These are phyloP conservation scores for Calyptomena viridis DNA, from an alignment of 2,113 vertebrate species.

Conservation along the genomic window DNA sequence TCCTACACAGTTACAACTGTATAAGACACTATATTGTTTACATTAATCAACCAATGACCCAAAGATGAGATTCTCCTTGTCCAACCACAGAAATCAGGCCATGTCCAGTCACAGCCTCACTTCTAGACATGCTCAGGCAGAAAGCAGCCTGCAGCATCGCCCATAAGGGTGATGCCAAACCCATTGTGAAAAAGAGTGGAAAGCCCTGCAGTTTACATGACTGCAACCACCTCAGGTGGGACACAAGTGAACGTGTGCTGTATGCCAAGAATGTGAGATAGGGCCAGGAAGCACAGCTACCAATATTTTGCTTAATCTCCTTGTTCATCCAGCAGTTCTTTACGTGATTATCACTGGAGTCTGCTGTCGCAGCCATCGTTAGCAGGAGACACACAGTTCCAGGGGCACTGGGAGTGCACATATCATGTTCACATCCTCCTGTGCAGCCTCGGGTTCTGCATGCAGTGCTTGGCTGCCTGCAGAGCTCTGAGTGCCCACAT, in stretches of 20 bases:
- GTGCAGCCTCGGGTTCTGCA: not conserved
- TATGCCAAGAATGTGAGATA: not conserved
- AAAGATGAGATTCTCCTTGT: too few species aligned
- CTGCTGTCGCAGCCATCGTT: not conserved
- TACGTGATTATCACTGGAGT: rapidly evolving
- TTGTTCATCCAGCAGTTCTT: not conserved
- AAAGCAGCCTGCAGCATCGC: too few species aligned
- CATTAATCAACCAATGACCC: too few species aligned
- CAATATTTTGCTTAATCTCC: not conserved
- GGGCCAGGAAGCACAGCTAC: not conserved
- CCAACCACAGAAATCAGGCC: too few species aligned
- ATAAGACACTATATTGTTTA: too few species aligned
- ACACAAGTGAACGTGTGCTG: rapidly evolving
- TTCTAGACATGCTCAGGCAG: too few species aligned
- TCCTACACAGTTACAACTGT: too few species aligned
- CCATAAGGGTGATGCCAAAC: not conserved
- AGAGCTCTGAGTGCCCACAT: not conserved
- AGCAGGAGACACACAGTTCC: not conserved
- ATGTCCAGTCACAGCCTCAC: too few species aligned
- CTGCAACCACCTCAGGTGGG: not conserved
- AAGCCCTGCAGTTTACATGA: not conserved
- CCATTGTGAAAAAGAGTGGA: not conserved
- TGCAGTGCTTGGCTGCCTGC: rapidly evolving
- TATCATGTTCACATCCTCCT: rapidly evolving
- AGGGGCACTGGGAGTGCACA: not conserved